phyloP scores from a whole-genome alignment of 2,888 invertebrate species.

The Bombylius discolor region DNA sequence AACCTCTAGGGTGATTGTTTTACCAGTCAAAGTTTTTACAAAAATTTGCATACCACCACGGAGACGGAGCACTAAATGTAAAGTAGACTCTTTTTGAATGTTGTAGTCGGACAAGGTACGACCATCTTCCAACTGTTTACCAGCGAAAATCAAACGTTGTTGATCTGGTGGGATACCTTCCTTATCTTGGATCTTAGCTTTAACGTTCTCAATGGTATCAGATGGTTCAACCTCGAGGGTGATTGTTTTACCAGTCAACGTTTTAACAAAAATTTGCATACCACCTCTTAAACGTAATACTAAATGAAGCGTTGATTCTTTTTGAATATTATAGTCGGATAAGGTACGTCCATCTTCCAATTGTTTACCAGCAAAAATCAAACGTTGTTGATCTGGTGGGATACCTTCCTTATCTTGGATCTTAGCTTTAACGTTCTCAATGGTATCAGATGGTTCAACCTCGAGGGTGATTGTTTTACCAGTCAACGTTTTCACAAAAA shows the following conservation, averaged over 20 bases:
- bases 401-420: slow-evolving; percentile 27
- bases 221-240: slow-evolving; percentile 27
- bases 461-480: slow-evolving; percentile 26
- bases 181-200: slow-evolving; percentile 25
- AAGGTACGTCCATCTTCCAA: slow-evolving; percentile 71
- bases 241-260: slow-evolving; percentile 23
- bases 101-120: slow-evolving; percentile 25
- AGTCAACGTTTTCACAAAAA: slow-evolving; percentile 25
- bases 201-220: slow-evolving; percentile 25
- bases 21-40: slow-evolving; percentile 24
- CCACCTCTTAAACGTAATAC: no score
- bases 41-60: slow-evolving; percentile 23
- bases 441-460: slow-evolving; percentile 23
- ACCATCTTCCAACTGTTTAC: slow-evolving; percentile 25
- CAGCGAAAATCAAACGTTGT: slow-evolving; percentile 25
- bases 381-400: slow-evolving; percentile 26
- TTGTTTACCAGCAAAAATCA: slow-evolving; percentile 27
- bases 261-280: slow-evolving; percentile 26
- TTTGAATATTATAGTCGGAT: no score
- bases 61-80: slow-evolving; percentile 24
- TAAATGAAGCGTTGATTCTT: no score
- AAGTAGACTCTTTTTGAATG: slow-evolving; percentile 25
- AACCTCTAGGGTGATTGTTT: slow-evolving; percentile 22
- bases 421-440: slow-evolving; percentile 25
- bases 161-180: slow-evolving; percentile 27